A percentile compares a stretch with the other conserved stretches of the same genome.
Evolutionary conservation across 2,797 vertebrate species (phyloP).

Genomic region (Oceanodroma leucorhoa): DNA sequence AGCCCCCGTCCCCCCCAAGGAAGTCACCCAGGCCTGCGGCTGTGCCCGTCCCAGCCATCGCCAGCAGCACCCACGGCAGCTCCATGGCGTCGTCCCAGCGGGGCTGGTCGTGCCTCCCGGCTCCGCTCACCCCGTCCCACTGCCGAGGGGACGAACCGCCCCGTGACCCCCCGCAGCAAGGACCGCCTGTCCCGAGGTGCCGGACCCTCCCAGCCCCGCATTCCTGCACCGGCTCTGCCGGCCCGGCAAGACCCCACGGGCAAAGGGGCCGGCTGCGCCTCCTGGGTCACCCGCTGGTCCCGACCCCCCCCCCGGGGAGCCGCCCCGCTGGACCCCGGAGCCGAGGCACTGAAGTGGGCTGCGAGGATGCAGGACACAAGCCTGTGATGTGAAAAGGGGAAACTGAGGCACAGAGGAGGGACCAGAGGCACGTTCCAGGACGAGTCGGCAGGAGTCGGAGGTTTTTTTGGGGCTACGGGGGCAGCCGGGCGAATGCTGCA

Average conservation of each 20-base stretch:
- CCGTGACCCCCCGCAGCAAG: not conserved
- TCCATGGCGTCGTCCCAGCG: not conserved
- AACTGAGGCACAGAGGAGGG: not conserved
- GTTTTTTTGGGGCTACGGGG: fast-evolving
- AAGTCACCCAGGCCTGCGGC: not conserved
- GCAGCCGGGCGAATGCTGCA: fast-evolving
- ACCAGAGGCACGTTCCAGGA: fast-evolving
- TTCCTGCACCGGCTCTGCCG: conserved; percentile 24
- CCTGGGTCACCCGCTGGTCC: not conserved
- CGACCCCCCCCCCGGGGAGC: not conserved
- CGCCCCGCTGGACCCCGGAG: fast-evolving
- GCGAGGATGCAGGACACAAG: fast-evolving
- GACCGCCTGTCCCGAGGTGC: not conserved
- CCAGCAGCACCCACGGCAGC: conserved; percentile 6
- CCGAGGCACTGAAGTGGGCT: fast-evolving
- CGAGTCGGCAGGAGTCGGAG: fast-evolving
- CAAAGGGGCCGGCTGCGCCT: not conserved
- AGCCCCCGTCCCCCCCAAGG: fast-evolving
- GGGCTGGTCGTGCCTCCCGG: not conserved
- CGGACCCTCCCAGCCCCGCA: conserved; percentile 17
- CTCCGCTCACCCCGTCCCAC: not conserved
- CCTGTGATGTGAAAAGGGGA: not conserved
- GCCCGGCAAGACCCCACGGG: not conserved
- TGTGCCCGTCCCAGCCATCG: not conserved
- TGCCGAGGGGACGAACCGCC: not conserved